Percentiles rank a stretch among this genome's conserved stretches.
phyloP scores from a whole-genome alignment of 2,797 vertebrate genomes.

The Chaetodon trifasciatus region DNA sequence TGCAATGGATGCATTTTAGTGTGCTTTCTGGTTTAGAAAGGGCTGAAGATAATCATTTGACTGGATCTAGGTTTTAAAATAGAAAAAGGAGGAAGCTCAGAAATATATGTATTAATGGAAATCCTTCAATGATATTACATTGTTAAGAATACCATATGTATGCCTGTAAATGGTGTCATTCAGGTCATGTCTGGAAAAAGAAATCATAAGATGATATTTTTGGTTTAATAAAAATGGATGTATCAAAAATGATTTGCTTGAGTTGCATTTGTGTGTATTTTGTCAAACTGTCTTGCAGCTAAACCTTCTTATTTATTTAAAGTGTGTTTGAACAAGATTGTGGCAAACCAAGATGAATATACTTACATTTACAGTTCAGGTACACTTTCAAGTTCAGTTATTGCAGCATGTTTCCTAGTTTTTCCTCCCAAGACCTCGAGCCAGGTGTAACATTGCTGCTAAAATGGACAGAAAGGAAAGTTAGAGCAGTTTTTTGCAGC shows the following conservation, averaged over 20 bases:
- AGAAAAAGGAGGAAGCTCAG: neutral
- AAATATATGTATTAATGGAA: slow-evolving; percentile 29
- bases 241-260: slow-evolving; percentile 37
- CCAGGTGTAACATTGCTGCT: neutral
- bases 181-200: slow-evolving; percentile 48
- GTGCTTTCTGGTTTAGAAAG: slow-evolving; percentile 27
- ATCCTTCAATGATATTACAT: slow-evolving; percentile 19
- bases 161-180: slow-evolving; percentile 71
- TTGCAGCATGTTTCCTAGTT: neutral
- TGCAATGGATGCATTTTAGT: slow-evolving; percentile 29
- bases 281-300: neutral
- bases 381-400: neutral
- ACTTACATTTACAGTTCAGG: neutral
- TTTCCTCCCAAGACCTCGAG: neutral
- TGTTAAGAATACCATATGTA: slow-evolving; percentile 30
- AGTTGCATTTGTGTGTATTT: slow-evolving; percentile 17
- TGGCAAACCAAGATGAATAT: neutral
- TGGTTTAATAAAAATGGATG: slow-evolving; percentile 74
- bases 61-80: neutral
- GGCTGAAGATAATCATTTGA: slow-evolving; percentile 9
- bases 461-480: neutral
- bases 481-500: neutral
- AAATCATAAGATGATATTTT: slow-evolving; percentile 68
- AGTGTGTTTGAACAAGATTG: neutral
- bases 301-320: neutral